Evolutionary conservation across 2,113 vertebrate species (phyloP).

Genomic region (Microcebus lehilahytsara): DNA sequence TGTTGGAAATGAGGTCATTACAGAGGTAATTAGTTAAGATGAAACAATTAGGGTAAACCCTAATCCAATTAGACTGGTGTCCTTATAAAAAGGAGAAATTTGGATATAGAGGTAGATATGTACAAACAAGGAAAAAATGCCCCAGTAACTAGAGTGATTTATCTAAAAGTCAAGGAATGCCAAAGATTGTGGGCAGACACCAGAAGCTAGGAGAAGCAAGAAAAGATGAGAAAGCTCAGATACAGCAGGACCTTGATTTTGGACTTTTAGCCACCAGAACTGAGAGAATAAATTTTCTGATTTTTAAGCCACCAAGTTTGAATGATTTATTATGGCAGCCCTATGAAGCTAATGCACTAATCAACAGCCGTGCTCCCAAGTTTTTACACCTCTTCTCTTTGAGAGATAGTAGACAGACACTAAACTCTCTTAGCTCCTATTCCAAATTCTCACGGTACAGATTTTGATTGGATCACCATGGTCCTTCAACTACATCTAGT

Average conservation of each 20-base stretch:
- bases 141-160: not conserved
- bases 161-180: not conserved
- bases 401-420: not conserved
- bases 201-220: not conserved
- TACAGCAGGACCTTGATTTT: not conserved
- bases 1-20: not conserved
- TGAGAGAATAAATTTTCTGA: not conserved
- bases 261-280: not conserved
- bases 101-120: not conserved
- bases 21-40: slow-evolving; percentile 4
- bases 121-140: not conserved
- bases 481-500: not conserved
- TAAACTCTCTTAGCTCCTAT: not conserved
- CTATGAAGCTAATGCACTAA: not conserved
- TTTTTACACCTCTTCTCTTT: not conserved
- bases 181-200: not conserved
- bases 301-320: not conserved
- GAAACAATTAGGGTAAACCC: not conserved
- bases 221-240: not conserved
- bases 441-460: not conserved
- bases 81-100: not conserved
- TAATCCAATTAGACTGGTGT: not conserved
- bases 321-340: not conserved
- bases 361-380: not conserved
- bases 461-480: not conserved